Evolutionary conservation across 2,797 vertebrate species (phyloP).

Genomic region (Neopelma chrysocephalum): DNA sequence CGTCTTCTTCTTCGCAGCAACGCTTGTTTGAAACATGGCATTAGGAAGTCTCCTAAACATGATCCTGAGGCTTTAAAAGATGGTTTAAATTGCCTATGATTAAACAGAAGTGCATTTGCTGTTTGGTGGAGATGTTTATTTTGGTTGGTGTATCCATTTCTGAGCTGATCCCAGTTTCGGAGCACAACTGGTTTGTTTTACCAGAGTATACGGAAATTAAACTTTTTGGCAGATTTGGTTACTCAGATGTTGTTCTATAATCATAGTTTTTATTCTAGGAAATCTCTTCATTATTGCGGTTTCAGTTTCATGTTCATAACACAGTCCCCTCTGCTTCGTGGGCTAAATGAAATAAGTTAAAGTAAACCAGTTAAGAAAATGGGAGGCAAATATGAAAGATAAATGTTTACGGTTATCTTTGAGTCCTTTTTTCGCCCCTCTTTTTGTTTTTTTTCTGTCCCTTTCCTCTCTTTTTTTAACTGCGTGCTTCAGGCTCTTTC

Average conservation of each 20-base stretch:
- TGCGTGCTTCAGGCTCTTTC: slow-evolving; percentile 30
- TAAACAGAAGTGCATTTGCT: slow-evolving; percentile 29
- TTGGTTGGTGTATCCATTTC: slow-evolving; percentile 57
- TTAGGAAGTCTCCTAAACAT: background rate
- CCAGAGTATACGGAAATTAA: slow-evolving; percentile 67
- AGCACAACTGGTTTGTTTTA: slow-evolving; percentile 61
- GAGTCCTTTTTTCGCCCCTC: fast-evolving
- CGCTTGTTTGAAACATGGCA: background rate
- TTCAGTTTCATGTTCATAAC: slow-evolving; percentile 71
- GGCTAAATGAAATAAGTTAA: slow-evolving; percentile 58
- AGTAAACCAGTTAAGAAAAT: slow-evolving; percentile 55
- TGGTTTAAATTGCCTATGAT: background rate
- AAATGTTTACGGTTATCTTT: background rate
- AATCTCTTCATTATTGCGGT: slow-evolving; percentile 77
- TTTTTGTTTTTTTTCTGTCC: background rate
- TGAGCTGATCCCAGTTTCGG: slow-evolving; percentile 53
- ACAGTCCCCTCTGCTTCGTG: slow-evolving; percentile 31
- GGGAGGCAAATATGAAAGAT: slow-evolving; percentile 23
- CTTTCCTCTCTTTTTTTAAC: background rate
- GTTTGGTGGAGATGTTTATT: slow-evolving; percentile 57
- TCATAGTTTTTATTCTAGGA: slow-evolving; percentile 75
- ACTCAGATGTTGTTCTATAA: slow-evolving; percentile 73
- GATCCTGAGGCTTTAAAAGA: background rate
- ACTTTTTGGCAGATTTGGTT: slow-evolving; percentile 71
- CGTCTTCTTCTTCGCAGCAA: background rate